Base-by-base conservation (phyloP, 2,113 vertebrate genomes). In the Sinocyclocheilus maitianheensis region DNA sequence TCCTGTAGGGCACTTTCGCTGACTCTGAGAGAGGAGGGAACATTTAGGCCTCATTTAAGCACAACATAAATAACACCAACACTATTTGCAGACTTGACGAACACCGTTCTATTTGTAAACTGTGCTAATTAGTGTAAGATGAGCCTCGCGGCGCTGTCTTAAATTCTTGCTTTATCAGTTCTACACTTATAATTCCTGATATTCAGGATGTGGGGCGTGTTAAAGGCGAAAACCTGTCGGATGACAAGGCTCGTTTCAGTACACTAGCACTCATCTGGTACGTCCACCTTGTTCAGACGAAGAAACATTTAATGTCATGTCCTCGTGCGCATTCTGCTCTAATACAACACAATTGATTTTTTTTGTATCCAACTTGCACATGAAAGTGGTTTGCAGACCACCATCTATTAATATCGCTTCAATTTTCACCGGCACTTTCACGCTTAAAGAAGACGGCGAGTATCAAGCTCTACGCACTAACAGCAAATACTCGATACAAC, bases 171-270 rank as follows among this genome's bases (percentile, higher is more conserved):
- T 71, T 34, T 71, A 43, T 13, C 22, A 24, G 1, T 48, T 71
- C 46, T 20, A 43, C 65, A 76, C 12, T 11, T 14, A 4, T 20
- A 20, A 34, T 71, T 53, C 81, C 46, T 67, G 81, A 55, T 55
- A 22, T 55, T 71, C 63, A 71, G 65, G 81, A 37, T 83, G 34
- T 63, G 18, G 34, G 55, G 24, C 20, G 63, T 86, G 86, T 63
- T 34, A 30, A 37, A 46, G 53, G 46, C 72, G 13, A 63, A 81
- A 72, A 85, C 53, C 79, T 20, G 81, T 86, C 91, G 69, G 78
- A 87, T 26, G 60, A 62, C 89, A 14, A 91, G 43, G 58, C 16
- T 48, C 40, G 20, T 4, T 30, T 67, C 37, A 63, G 55, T 67
- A 63, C 34, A 55, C 34, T 3, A 30, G 4, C 40, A 37, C 60